These are phyloP conservation scores for Panagrolaimus sp. DNA, from an alignment of 1,140 invertebrate species.

Conservation along the genomic window DNA sequence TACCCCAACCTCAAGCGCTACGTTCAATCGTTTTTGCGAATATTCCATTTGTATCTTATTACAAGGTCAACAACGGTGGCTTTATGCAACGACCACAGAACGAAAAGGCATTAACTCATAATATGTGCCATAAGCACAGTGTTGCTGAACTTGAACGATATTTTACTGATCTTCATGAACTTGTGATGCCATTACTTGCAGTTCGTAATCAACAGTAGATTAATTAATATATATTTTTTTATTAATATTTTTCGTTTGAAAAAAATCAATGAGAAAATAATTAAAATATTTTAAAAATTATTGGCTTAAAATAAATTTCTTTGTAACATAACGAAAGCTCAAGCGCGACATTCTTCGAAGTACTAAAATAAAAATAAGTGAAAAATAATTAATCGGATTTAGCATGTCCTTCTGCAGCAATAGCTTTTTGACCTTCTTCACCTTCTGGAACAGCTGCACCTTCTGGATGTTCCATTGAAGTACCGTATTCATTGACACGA, in stretches of 20 bases:
- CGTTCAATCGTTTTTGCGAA: slow-evolving; percentile 27
- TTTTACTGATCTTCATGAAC: background rate
- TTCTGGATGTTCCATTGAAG: slow-evolving; percentile 35
- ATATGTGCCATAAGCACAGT: background rate
- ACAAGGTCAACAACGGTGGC: slow-evolving; percentile 26
- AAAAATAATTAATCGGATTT: slow-evolving; percentile 6
- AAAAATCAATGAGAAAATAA: background rate
- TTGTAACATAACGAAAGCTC: background rate
- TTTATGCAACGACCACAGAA: background rate
- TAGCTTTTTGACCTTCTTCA: background rate
- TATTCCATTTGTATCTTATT: slow-evolving; percentile 21
- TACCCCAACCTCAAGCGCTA: slow-evolving; percentile 22
- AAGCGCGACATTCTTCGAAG: background rate
- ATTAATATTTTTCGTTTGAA: background rate
- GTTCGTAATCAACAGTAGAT: background rate
- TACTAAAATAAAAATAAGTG: background rate
- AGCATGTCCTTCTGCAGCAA: background rate
- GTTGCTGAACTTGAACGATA: slow-evolving; percentile 2
- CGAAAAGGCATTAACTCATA: background rate
- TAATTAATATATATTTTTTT: slow-evolving; percentile 5
- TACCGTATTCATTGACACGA: slow-evolving; percentile 69
- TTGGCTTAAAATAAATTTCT: background rate
- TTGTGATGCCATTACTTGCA: background rate
- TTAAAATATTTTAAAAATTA: background rate
- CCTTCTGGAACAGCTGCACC: slow-evolving; percentile 24